Percentiles rank a stretch among this genome's conserved stretches.
phyloP scores from a whole-genome alignment of 1,140 invertebrate species.

The Bombus superbus region DNA sequence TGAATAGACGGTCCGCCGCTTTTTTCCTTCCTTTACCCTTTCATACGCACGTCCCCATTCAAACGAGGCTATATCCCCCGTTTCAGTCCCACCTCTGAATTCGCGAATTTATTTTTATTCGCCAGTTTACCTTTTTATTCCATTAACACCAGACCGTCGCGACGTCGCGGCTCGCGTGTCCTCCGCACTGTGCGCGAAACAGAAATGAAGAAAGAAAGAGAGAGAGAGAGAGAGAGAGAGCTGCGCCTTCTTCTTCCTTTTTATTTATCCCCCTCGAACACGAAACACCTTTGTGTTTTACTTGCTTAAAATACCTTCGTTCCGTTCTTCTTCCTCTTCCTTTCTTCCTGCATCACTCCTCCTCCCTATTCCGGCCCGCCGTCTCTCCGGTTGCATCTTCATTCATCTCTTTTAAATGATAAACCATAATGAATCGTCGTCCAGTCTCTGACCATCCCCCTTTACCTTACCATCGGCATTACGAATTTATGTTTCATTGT shows the following conservation, averaged over 20 bases:
- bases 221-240: not conserved
- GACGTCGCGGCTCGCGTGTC: constrained; percentile 19
- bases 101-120: constrained; percentile 51
- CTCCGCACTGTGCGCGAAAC: not conserved
- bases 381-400: constrained; percentile 27
- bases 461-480: constrained; percentile 15
- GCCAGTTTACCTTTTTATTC: constrained; percentile 49
- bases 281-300: constrained; percentile 16
- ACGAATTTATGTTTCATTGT: constrained; percentile 54
- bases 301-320: constrained; percentile 11
- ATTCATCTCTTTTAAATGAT: constrained; percentile 33
- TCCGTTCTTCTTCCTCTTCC: not conserved
- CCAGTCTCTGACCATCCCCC: not conserved
- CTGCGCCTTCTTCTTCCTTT: not conserved
- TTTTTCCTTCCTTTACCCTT: constrained; percentile 24
- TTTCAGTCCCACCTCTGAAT: constrained; percentile 34
- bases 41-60: constrained; percentile 27
- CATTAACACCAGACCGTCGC: constrained; percentile 28
- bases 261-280: not conserved
- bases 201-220: not conserved
- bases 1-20: constrained; percentile 45
- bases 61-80: constrained; percentile 41
- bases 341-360: not conserved
- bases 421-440: constrained; percentile 33
- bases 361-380: not conserved